Evolutionary conservation across 2,797 vertebrate species (phyloP), one percentile per base, ranked within the genome.

Genomic region (Pangasius larnaudii): DNA sequence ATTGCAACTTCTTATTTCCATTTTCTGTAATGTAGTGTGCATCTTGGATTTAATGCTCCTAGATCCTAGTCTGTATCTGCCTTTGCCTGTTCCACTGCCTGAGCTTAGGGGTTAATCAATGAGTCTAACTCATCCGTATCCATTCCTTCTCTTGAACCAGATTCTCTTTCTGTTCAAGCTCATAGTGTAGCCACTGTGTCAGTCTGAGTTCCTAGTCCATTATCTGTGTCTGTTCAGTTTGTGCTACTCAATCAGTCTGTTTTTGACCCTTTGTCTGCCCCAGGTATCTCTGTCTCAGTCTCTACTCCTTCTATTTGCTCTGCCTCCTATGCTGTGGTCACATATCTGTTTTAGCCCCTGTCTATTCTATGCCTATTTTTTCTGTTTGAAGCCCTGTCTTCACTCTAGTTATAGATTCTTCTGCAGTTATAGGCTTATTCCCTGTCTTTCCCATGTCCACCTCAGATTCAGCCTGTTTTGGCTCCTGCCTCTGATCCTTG

Each of bases 221-320:
- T 83, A 83, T 83, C 80, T 46, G 80, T 42, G 58, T 83, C 59
- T 63, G 27, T 65, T 83, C 59, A 27, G 79, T 27, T 81, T 3
- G 0, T 83, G 39, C 59, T 30, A 49, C 79, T 82, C 58, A 61
- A 14, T 83, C 14, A 83, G 42, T 65, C 80, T 84, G 82, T 51
- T 69, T 19, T 69, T 69, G 63, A 84, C 49, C 82, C 82, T 8
- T 19, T 69, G 18, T 33, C n/a, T 51, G 42, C n/a, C 3, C 18
- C 42, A 51, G 27, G 9, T 51, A 27, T 61, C 61, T 33, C 42
- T 30, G 33, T 49, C 63, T 63, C 22, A 58, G n/a, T 78, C 13
- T 42, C 46, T 80, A 36, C 33, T 80, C 49, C 75, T 79, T 18
- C 51, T 79, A 24, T 56, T 79, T 33, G 30, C 30, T 33, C n/a